Conservation (phyloP, 2,113 vertebrate genomes). For the Cynopterus brachyotis region DNA sequence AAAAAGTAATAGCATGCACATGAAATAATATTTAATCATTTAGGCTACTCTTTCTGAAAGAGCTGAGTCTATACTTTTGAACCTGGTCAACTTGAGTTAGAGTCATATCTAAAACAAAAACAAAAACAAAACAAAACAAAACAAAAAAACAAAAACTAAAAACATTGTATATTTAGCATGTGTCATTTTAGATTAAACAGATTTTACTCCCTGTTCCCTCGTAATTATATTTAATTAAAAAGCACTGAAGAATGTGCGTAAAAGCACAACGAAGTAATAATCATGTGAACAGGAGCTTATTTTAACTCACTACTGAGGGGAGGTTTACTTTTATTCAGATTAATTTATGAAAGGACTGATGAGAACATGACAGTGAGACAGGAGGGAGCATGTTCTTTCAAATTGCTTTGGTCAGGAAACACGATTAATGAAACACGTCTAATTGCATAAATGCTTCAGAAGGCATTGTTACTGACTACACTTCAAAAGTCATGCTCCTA, state of each 20-base stretch:
- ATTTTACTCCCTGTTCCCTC: conserved; percentile 76
- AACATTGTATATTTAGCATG: conserved; percentile 80
- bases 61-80: not conserved
- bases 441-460: conserved; percentile 66
- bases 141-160: conserved; percentile 61
- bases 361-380: conserved; percentile 74
- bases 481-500: conserved; percentile 26
- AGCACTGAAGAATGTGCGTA: conserved; percentile 75
- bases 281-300: conserved; percentile 60
- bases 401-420: conserved; percentile 79
- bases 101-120: conserved; percentile 51
- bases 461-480: not conserved
- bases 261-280: conserved; percentile 71
- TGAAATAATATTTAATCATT: conserved; percentile 56
- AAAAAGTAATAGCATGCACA: conserved; percentile 50
- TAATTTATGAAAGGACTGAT: conserved; percentile 78
- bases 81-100: not conserved
- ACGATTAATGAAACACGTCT: conserved; percentile 78
- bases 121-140: conserved; percentile 43
- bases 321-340: conserved; percentile 80
- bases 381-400: conserved; percentile 79
- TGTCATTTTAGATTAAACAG: conserved; percentile 83
- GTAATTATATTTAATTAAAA: conserved; percentile 83
- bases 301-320: conserved; percentile 72
- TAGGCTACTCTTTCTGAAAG: not conserved